Evolutionary conservation across 2,888 invertebrate genomes (phyloP).

Genomic region (Polylopha cassiicola): DNA sequence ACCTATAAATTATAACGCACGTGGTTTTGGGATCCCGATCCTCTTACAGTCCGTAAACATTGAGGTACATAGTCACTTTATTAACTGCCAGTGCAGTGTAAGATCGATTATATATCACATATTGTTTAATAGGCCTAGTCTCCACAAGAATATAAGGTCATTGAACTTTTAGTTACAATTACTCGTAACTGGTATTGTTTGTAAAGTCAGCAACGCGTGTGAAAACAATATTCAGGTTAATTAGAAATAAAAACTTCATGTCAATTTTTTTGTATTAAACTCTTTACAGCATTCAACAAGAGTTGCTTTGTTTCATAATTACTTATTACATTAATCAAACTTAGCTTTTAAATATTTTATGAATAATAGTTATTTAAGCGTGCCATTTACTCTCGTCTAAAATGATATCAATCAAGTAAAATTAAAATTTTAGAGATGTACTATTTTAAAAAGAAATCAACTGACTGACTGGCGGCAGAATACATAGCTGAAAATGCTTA

Average conservation of each 20-base stretch:
- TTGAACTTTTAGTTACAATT: slow-evolving; percentile 42
- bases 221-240: slow-evolving; percentile 57
- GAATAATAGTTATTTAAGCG: no score
- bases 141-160: slow-evolving; percentile 39
- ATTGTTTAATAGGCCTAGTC: slow-evolving; percentile 22
- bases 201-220: slow-evolving; percentile 59
- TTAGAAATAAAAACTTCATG: slow-evolving; percentile 29
- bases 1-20: no score
- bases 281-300: neutral
- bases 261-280: slow-evolving; percentile 4
- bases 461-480: no score
- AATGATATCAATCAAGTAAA: no score
- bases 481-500: no score
- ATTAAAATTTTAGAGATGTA: no score
- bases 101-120: no score
- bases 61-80: neutral
- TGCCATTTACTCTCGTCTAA: no score
- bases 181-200: slow-evolving; percentile 54
- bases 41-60: slow-evolving; percentile 4
- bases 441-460: no score
- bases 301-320: neutral
- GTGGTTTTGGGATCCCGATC: no score
- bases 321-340: no score
- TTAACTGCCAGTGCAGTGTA: neutral
- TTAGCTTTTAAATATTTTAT: no score